Base-by-base conservation (phyloP, 1,140 invertebrate species). In the Telenomus remus region DNA sequence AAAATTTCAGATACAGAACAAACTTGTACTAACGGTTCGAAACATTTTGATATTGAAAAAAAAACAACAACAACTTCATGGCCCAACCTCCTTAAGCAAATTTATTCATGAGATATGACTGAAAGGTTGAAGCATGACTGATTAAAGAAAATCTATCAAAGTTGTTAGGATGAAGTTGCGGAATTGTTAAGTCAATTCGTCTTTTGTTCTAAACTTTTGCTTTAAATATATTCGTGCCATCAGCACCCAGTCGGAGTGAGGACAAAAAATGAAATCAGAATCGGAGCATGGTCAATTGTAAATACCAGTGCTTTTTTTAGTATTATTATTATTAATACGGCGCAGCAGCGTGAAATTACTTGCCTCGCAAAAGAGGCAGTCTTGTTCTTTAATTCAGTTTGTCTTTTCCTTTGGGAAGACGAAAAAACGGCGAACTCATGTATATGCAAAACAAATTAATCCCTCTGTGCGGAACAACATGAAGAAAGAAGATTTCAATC, bases 301-400 rank as follows among this genome's bases (percentile, higher is more conserved):
- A 74, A 79, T 64, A 61, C 27, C 64, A 66, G n/a, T n/a, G n/a
- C n/a, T 61, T 68, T 72, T 69, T 54, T 12, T 16, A 56, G 55
- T 57, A 61, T 65, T 70, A 80, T 77, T 74, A 56, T 79, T 76
- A 81, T 83, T 82, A 85, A 84, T 85, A 78, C 78, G 80, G 72
- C 66, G 75, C 82, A 84, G 80, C 82, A 83, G 78, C 82, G 81
- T 82, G 81, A 85, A 84, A 85, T 85, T 83, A 81, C 80, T 76
- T 80, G 68, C 74, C 78, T 76, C 69, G 61, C 39, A 46, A 51
- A 71, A 47, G 68, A 55, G 75, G 56, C 66, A 71, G 57, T 59
- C 71, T 72, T 75, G 65, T 66, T 73, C 54, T 59, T 74, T 48
- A 19, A 57, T 57, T 57, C 34, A 57, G 47, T 48, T 47, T 57